phyloP scores from a whole-genome alignment of 2,113 vertebrate genomes.

The Neotoma lepida region DNA sequence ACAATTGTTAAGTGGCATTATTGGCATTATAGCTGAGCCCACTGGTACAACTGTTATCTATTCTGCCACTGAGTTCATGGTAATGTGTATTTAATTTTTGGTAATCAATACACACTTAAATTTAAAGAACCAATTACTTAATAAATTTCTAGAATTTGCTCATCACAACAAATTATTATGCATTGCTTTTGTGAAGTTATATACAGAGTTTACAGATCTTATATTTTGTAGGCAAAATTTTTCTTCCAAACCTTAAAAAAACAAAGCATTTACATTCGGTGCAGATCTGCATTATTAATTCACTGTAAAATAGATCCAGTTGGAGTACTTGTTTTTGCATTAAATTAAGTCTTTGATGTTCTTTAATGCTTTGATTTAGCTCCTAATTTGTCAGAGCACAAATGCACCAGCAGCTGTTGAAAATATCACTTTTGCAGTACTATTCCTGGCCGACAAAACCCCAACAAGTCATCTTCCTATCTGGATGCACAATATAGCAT shows the following conservation, averaged over 20 bases:
- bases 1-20: not conserved
- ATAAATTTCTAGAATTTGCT: conserved; percentile 54
- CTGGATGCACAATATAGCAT: conserved; percentile 88
- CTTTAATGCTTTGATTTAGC: conserved; percentile 89
- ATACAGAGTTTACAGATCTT: conserved; percentile 44
- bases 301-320: conserved; percentile 86
- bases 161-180: not conserved
- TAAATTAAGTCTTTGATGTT: conserved; percentile 90
- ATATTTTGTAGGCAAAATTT: conserved; percentile 75
- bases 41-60: not conserved
- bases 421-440: conserved; percentile 91
- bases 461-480: conserved; percentile 87
- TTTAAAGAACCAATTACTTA: conserved; percentile 33
- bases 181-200: conserved; percentile 2
- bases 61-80: not conserved
- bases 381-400: conserved; percentile 89
- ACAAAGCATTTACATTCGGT: conserved; percentile 80
- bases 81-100: conserved; percentile 37
- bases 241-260: conserved; percentile 77
- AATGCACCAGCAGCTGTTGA: conserved; percentile 91
- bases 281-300: conserved; percentile 90
- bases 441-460: conserved; percentile 87
- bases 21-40: not conserved
- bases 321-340: conserved; percentile 89
- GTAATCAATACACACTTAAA: not conserved